A percentile compares a stretch with the other conserved stretches of the same genome.
Conservation (phyloP, 2,113 vertebrate species). For the Tupaia tana region DNA sequence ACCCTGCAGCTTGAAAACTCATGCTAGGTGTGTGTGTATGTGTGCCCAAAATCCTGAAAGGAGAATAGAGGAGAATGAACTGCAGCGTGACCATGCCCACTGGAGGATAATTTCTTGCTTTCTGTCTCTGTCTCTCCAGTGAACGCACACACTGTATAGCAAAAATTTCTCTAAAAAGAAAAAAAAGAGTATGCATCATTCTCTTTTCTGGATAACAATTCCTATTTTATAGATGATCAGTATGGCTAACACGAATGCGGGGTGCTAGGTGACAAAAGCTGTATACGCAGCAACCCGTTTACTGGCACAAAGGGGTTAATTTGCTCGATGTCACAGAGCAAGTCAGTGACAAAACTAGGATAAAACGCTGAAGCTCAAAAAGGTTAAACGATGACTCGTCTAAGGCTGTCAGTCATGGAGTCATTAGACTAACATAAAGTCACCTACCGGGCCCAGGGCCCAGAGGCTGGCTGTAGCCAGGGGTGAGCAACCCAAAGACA, state of each 20-base stretch:
- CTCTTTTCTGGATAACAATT: neutral
- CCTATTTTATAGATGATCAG: neutral
- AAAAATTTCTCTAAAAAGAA: too few relatives aligned
- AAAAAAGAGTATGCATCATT: neutral
- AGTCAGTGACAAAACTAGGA: neutral
- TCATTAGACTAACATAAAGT: neutral
- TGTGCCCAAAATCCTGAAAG: too few relatives aligned
- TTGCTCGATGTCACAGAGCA: slow-evolving; percentile 32
- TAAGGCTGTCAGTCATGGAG: neutral
- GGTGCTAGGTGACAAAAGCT: neutral
- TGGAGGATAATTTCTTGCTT: too few relatives aligned
- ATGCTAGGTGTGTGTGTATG: too few relatives aligned
- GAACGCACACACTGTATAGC: too few relatives aligned
- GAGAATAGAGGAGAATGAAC: too few relatives aligned
- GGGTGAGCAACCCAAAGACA: neutral
- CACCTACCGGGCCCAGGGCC: neutral
- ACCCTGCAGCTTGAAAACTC: too few relatives aligned
- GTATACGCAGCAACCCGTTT: neutral
- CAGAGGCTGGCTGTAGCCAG: neutral
- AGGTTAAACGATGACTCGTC: neutral
- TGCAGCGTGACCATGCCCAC: too few relatives aligned
- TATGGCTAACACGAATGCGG: neutral
- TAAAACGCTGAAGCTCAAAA: neutral
- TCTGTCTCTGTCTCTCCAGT: too few relatives aligned
- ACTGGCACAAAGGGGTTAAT: slow-evolving; percentile 31